Evolutionary conservation across 2,113 vertebrate genomes (phyloP).

Genomic region (Symphodus melops): DNA sequence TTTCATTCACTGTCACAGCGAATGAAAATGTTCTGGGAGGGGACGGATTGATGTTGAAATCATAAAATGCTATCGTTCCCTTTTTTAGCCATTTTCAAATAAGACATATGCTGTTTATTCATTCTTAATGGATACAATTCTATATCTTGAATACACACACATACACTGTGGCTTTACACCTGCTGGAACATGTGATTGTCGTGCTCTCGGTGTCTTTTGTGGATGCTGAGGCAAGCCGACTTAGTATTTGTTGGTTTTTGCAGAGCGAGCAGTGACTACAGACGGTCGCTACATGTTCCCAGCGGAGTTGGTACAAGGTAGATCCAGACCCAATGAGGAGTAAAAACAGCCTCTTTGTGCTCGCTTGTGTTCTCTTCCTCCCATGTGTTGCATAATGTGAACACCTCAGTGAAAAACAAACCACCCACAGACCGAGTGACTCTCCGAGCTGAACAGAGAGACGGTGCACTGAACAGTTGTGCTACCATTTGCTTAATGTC

Average conservation of each 20-base stretch:
- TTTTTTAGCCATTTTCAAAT: conserved; percentile 3
- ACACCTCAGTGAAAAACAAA: conserved; percentile 31
- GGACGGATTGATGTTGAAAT: not conserved
- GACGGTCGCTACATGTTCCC: conserved; percentile 94
- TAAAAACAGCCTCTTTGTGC: conserved; percentile 6
- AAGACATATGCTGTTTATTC: conserved; percentile 6
- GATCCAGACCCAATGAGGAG: conserved; percentile 39
- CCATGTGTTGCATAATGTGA: conserved; percentile 53
- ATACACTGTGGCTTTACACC: conserved; percentile 9
- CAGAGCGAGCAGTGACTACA: conserved; percentile 92
- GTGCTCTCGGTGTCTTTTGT: not conserved
- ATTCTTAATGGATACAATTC: not conserved
- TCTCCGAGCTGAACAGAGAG: conserved; percentile 30
- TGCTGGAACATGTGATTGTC: conserved; percentile 9
- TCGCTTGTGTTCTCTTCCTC: conserved; percentile 61
- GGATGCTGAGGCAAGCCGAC: conserved; percentile 21
- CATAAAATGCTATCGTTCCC: not conserved
- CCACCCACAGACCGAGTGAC: conserved; percentile 49
- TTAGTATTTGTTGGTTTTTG: conserved; percentile 80
- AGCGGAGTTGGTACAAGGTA: conserved; percentile 90
- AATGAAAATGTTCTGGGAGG: not conserved
- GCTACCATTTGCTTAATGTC: conserved; percentile 71
- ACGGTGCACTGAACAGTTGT: conserved; percentile 44
- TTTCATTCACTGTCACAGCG: not conserved
- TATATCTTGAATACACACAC: not conserved